Evolutionary conservation across 2,113 vertebrate species (phyloP).

Genomic region (Isurus oxyrinchus): DNA sequence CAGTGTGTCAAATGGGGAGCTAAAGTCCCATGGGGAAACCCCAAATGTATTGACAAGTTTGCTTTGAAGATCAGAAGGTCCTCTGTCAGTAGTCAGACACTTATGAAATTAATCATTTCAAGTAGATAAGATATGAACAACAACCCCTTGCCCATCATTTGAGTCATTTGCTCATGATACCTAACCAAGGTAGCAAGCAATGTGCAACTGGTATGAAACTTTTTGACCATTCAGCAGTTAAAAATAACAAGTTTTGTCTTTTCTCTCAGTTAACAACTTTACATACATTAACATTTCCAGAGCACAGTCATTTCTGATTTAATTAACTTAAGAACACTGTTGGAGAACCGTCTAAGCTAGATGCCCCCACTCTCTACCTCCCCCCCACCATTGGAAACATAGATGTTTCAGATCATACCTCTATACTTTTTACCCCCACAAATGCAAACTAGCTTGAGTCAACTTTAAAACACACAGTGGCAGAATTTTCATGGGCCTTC

Average conservation of each 20-base stretch:
- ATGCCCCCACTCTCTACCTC: not conserved
- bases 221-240: not conserved
- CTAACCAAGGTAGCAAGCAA: not conserved
- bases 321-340: not conserved
- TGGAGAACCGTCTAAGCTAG: not conserved
- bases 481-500: not conserved
- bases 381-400: not conserved
- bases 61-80: conserved; percentile 2
- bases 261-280: not conserved
- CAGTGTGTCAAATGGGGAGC: not conserved
- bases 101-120: not conserved
- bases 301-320: not conserved
- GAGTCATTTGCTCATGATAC: not conserved
- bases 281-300: not conserved
- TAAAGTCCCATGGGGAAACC: not conserved
- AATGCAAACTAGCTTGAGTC: not conserved
- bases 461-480: not conserved
- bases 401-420: not conserved
- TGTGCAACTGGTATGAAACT: not conserved
- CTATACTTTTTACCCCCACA: not conserved
- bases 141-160: not conserved
- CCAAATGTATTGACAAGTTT: not conserved
- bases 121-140: not conserved
- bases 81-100: not conserved
- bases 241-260: not conserved